Conservation (phyloP, 2,113 vertebrate species). For the Donacobius atricapilla region DNA sequence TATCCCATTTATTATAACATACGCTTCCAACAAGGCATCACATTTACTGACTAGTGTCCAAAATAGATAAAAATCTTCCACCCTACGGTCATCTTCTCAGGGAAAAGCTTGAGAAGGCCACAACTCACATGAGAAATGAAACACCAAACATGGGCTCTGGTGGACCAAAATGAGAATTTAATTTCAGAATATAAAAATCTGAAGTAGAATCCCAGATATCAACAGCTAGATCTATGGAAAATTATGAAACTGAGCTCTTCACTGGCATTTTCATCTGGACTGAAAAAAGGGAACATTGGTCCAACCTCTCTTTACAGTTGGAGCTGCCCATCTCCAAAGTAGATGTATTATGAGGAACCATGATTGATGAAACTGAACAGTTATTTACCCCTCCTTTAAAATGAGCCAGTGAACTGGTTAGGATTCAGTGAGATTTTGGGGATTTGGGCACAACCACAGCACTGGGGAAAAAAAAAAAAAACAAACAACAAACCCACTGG, state of each 20-base stretch:
- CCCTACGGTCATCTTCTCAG: not conserved
- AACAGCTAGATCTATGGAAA: not conserved
- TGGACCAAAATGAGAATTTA: not conserved
- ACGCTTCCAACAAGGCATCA: not conserved
- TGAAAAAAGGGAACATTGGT: not conserved
- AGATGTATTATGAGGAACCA: not conserved
- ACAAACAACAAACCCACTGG: not conserved
- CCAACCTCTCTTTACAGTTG: not conserved
- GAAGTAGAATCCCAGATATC: not conserved
- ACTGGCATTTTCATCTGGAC: not conserved
- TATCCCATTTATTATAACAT: not conserved
- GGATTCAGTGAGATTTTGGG: not conserved
- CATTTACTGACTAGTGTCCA: not conserved
- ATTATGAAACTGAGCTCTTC: not conserved
- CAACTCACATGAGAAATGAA: not conserved
- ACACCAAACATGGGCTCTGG: not conserved
- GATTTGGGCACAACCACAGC: not conserved
- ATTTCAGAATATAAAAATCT: not conserved
- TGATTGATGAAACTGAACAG: not conserved
- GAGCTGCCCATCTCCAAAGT: not conserved
- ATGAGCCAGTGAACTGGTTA: not conserved
- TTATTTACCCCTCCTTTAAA: not conserved
- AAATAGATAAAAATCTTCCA: not conserved
- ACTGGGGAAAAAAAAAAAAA: accelerated
- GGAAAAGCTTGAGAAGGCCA: not conserved